Base-by-base conservation (phyloP, 2,113 vertebrate genomes). In the Procapra przewalskii region DNA sequence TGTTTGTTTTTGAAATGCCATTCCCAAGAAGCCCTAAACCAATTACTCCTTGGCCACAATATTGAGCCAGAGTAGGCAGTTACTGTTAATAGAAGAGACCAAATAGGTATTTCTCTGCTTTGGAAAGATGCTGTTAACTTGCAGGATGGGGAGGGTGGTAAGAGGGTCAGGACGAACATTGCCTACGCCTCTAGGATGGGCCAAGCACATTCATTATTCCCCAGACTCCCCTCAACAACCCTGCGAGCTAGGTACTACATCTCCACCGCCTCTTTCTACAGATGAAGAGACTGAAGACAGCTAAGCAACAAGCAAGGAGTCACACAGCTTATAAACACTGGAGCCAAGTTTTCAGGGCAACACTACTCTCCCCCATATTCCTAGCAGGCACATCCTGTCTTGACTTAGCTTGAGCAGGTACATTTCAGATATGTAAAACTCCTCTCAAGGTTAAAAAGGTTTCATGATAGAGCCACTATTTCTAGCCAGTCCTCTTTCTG, bases 1-100 rank as follows among this genome's bases (percentile, higher is more conserved):
- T 83, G 50, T 96, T 86, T 86, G 33, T 86, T 50, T 92, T 57
- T 55, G 75, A 96, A 97, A 92, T 84, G 43, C 40, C 27, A 57
- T 79, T 55, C 23, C 54, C 1, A 0, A 6, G 40, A 81, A 84
- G 17, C 16, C 43, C 31, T 81, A 75, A 95, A 84, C 83, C 62
- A 88, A 62, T 71, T 62, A 94, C 14, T 90, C 3, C 29, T 71
- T 0, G 2, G 79, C 25, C 14, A 33, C 75, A 87, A 6, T 31
- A 62, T 33, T 2, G 3, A 90, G 45, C 45, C 6, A 14, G 54
- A 19, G 5, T 0, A 50, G 5, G n/a, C n/a, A 14, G 43, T 67
- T 95, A n/a, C 11, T 54, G 21, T 87, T 59, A 52, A 75, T 33
- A 77, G 75, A 52, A 92, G 36, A 96, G 88, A 89, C 5, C 0